Percentiles rank a stretch among this genome's conserved stretches.
Evolutionary conservation across 2,113 vertebrate genomes (phyloP).

Genomic region (Cacatua alba): DNA sequence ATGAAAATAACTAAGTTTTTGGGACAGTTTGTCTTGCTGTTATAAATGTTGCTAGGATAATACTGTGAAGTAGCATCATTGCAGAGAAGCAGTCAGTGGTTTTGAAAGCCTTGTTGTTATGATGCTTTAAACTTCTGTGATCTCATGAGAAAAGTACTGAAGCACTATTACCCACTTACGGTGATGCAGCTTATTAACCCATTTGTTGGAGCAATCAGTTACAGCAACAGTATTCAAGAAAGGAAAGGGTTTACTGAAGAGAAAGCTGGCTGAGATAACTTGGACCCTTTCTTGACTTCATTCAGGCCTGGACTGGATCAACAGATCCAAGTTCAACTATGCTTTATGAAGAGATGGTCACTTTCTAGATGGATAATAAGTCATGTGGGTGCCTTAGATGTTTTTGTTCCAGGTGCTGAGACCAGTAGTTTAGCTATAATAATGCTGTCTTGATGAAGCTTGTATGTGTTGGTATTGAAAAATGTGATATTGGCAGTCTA

Average conservation of each 20-base stretch:
- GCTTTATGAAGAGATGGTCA: not conserved
- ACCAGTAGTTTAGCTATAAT: not conserved
- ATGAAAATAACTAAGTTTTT: not conserved
- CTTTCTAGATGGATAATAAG: not conserved
- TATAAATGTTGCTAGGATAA: not conserved
- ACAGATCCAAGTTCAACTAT: not conserved
- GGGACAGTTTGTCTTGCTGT: not conserved
- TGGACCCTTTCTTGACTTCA: not conserved
- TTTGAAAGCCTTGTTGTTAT: not conserved
- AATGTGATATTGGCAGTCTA: not conserved
- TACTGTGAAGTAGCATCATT: not conserved
- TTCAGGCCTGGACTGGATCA: not conserved
- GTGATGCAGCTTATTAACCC: not conserved
- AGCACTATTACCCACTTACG: not conserved
- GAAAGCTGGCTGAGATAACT: not conserved
- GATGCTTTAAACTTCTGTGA: not conserved
- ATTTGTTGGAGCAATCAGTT: not conserved
- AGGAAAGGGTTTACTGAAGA: not conserved
- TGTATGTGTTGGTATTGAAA: not conserved
- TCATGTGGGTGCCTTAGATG: not conserved
- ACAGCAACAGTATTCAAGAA: not conserved
- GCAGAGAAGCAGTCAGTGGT: not conserved
- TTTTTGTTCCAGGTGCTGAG: not conserved
- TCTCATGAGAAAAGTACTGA: not conserved
- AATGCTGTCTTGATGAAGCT: not conserved